Evolutionary conservation across 2,888 invertebrate species (phyloP), one percentile per base, ranked within the genome.

Genomic region (Athalia circularis): DNA sequence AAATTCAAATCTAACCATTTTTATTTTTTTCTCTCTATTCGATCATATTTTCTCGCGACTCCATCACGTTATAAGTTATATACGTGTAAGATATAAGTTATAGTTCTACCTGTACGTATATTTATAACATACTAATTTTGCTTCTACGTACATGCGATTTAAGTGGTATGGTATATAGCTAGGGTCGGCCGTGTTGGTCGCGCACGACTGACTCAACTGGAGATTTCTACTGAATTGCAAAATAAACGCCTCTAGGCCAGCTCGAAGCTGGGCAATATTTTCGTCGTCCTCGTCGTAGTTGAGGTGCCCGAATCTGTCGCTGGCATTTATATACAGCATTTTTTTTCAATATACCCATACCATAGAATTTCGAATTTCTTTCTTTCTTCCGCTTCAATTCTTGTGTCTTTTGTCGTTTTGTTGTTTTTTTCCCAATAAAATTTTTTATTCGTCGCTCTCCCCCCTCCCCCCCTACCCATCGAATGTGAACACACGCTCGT

Each of bases 161-260:
- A 29, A 29, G 29, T 29, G 29, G 29, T 29, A 29, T 64, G 61
- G 59, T 77, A 64, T 64, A 47, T 29, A 61, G 52, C 57, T 59
- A 59, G 65, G 79, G 15, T 65, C 43, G 74, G 47, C 50, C 65
- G 48, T 50, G 67, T 80, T 79, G 79, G 81, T 84, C 79, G 79
- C 83, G 83, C 85, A 80, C 77, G 79, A 78, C 80, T 82, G 84
- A 82, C 62, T 81, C 80, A 85, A 83, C 81, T 83, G 83, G 84
- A 85, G 84, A 84, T 85, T 85, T 85, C 83, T 83, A 81, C 61
- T 80, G 78, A 80, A 74, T 72, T 77, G 47, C 52, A 76, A 68
- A 68, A 68, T 47, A 52, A 65, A 15, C 52, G 68, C 68, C 68
- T 68, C n/a, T 29, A 43, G 68, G 68, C 68, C 29, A 29, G 29